A percentile compares a stretch with the other conserved stretches of the same genome.
These are phyloP conservation scores for Ormyrus pomaceus DNA, from an alignment of 2,888 invertebrate species.

Conservation along the genomic window DNA sequence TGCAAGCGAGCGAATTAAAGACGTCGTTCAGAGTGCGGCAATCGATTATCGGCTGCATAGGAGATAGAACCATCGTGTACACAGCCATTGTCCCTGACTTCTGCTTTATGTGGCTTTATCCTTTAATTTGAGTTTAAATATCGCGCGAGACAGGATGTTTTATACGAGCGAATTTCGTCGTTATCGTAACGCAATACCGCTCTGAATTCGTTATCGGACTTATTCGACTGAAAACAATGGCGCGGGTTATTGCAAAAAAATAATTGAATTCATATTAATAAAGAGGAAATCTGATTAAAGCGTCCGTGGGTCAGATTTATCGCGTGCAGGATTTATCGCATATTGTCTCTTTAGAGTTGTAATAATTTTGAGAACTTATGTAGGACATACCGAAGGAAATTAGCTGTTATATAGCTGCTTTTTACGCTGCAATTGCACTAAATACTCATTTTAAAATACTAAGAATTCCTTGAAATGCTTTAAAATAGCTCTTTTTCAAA, in stretches of 20 bases:
- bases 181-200: not conserved
- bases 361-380: not conserved
- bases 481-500: not conserved
- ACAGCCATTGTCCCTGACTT: conserved; percentile 27
- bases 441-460: no score
- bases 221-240: not conserved
- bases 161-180: conserved; percentile 1
- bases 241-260: not conserved
- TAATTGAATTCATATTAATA: conserved; percentile 12
- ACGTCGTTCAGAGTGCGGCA: conserved; percentile 15
- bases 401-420: not conserved
- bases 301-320: not conserved
- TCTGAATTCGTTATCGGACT: not conserved
- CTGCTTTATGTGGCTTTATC: conserved; percentile 23
- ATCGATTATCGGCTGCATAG: conserved; percentile 27
- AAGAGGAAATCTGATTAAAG: not conserved
- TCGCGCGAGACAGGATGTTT: not conserved
- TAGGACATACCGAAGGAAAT: not conserved
- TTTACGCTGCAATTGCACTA: no score
- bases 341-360: not conserved
- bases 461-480: not conserved
- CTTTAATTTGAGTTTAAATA: conserved; percentile 10
- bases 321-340: not conserved
- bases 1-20: conserved; percentile 32
- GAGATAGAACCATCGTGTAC: not conserved